phyloP scores from a whole-genome alignment of 2,113 vertebrate genomes.

The Ursus arctos region DNA sequence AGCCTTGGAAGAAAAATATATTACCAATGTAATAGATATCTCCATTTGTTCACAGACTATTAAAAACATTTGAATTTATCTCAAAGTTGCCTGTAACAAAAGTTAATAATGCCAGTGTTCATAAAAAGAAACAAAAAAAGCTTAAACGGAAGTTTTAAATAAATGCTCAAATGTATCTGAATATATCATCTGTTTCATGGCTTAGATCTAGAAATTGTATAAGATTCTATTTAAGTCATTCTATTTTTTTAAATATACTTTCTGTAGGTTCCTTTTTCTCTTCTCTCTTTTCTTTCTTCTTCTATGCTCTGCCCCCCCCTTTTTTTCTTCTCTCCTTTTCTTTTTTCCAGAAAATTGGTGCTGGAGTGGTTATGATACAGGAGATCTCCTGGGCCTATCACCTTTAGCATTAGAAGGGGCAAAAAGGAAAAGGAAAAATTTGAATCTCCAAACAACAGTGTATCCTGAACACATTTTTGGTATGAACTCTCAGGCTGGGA shows the following conservation, averaged over 20 bases:
- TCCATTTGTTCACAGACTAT: background rate
- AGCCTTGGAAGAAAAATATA: constrained; percentile 2
- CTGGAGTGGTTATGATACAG: background rate
- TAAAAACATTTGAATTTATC: background rate
- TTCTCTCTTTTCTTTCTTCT: background rate
- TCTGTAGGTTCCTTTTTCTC: background rate
- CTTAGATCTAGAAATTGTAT: background rate
- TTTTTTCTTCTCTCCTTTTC: background rate
- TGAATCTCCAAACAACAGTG: background rate
- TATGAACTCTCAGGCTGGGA: background rate
- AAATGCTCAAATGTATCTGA: background rate
- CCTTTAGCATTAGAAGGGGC: background rate
- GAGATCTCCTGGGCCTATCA: background rate
- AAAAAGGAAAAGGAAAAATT: background rate
- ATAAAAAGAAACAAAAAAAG: constrained; percentile 16
- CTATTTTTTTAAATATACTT: background rate
- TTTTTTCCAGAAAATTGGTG: background rate
- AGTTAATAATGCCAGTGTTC: background rate
- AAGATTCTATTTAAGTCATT: background rate
- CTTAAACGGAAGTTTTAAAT: constrained; percentile 6
- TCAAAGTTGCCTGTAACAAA: background rate
- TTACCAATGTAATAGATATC: background rate
- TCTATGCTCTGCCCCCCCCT: background rate
- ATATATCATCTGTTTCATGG: background rate
- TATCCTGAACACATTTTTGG: background rate